A percentile compares a stretch with the other conserved stretches of the same genome.
Evolutionary conservation across 2,113 vertebrate genomes (phyloP).

Genomic region (Chaetops frenatus): DNA sequence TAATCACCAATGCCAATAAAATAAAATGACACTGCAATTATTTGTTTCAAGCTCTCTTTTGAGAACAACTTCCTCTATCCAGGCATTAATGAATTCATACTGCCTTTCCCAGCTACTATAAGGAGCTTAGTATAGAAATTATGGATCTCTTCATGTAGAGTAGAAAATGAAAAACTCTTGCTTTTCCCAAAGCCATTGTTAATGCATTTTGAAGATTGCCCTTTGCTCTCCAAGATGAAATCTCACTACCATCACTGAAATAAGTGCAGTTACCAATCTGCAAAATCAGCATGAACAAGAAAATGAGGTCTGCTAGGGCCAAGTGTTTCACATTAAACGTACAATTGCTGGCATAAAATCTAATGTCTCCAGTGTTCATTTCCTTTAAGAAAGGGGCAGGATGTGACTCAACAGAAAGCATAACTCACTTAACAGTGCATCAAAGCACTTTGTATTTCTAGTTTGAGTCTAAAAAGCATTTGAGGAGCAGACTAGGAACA

Average conservation of each 20-base stretch:
- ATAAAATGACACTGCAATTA: background rate
- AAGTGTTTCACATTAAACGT: conserved; percentile 9
- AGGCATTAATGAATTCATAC: background rate
- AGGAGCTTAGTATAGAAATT: background rate
- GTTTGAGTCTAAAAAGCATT: background rate
- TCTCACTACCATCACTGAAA: background rate
- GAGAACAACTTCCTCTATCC: background rate
- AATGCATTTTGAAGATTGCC: background rate
- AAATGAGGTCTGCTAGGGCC: background rate
- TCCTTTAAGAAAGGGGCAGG: background rate
- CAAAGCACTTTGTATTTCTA: background rate
- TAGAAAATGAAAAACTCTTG: background rate
- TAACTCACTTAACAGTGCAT: background rate
- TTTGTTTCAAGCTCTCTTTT: background rate
- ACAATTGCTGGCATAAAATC: conserved; percentile 12
- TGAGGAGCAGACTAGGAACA: background rate
- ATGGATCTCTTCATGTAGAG: background rate
- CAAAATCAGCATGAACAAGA: background rate
- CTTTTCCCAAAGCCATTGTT: background rate
- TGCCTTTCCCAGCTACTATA: background rate
- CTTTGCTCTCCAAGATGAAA: background rate
- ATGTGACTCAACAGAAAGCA: background rate
- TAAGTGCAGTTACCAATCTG: background rate
- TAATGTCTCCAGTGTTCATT: background rate
- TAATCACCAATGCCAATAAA: background rate